Evolutionary conservation across 2,797 vertebrate species (phyloP).

Genomic region (Oreochromis mossambicus): DNA sequence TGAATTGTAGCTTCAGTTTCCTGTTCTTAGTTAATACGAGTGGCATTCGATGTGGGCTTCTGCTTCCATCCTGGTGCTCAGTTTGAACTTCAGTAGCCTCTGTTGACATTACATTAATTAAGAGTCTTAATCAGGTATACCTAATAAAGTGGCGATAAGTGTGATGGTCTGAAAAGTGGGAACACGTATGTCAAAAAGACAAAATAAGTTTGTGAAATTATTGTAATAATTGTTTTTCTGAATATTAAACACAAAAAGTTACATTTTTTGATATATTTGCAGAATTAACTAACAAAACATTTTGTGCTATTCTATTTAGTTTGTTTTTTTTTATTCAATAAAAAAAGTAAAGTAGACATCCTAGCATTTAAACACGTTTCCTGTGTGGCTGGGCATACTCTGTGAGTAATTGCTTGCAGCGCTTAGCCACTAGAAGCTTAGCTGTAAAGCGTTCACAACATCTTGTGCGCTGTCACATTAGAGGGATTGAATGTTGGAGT

Average conservation of each 20-base stretch:
- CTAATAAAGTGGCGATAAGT: not conserved
- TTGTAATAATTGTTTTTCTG: not conserved
- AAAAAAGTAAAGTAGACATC: not conserved
- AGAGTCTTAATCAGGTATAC: not conserved
- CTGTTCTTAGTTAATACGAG: not conserved
- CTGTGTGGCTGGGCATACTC: not conserved
- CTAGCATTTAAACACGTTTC: not conserved
- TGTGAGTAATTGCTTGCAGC: not conserved
- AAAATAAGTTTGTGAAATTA: rapidly evolving
- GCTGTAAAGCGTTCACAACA: not conserved
- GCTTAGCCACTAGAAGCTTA: not conserved
- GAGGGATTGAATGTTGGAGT: not conserved
- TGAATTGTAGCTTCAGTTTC: not conserved
- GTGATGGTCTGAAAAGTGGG: not conserved
- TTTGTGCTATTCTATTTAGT: not conserved
- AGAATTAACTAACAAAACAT: not conserved
- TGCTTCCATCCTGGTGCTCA: rapidly evolving
- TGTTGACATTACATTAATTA: not conserved
- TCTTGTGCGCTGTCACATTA: slow-evolving; percentile 16
- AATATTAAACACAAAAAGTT: not conserved
- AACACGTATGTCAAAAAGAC: rapidly evolving
- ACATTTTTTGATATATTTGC: not conserved
- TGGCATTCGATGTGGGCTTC: rapidly evolving
- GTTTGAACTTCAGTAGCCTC: not conserved
- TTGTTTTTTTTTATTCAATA: not conserved